These are phyloP conservation scores for Aviceda leuphotes DNA, from an alignment of 2,797 vertebrate genomes.

Conservation along the genomic window DNA sequence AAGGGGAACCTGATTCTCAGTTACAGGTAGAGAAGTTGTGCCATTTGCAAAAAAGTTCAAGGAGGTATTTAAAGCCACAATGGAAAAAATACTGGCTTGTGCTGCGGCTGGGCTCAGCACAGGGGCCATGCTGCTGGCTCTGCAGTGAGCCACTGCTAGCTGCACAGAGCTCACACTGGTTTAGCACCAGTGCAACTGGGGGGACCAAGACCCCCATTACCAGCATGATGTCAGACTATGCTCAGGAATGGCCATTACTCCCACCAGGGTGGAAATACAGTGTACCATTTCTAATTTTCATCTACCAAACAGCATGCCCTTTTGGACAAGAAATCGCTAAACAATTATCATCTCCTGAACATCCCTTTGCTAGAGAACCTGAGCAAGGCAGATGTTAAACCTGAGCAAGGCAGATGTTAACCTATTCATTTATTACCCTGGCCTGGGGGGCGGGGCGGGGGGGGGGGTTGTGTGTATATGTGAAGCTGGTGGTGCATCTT, in stretches of 20 bases:
- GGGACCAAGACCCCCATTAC: rapidly evolving
- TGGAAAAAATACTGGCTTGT: not conserved
- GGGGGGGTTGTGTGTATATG: rapidly evolving
- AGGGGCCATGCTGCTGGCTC: not conserved
- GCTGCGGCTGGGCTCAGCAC: not conserved
- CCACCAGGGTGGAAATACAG: not conserved
- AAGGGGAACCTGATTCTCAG: not conserved
- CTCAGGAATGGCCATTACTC: not conserved
- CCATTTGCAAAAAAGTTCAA: not conserved
- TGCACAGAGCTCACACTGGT: not conserved
- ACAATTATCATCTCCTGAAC: not conserved
- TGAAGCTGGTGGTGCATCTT: not conserved
- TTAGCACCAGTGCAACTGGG: not conserved
- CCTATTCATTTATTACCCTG: not conserved
- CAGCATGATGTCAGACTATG: rapidly evolving
- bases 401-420: not conserved
- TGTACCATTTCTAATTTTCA: not conserved
- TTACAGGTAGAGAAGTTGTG: not conserved
- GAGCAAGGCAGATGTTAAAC: not conserved
- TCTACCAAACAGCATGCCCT: rapidly evolving
- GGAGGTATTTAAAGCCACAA: not conserved
- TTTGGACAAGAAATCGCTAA: not conserved
- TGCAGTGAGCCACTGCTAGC: not conserved
- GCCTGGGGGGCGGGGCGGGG: too few species aligned
- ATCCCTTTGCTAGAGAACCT: not conserved